Evolutionary conservation across 2,888 invertebrate species (phyloP).

Genomic region (Oscheius sp.): DNA sequence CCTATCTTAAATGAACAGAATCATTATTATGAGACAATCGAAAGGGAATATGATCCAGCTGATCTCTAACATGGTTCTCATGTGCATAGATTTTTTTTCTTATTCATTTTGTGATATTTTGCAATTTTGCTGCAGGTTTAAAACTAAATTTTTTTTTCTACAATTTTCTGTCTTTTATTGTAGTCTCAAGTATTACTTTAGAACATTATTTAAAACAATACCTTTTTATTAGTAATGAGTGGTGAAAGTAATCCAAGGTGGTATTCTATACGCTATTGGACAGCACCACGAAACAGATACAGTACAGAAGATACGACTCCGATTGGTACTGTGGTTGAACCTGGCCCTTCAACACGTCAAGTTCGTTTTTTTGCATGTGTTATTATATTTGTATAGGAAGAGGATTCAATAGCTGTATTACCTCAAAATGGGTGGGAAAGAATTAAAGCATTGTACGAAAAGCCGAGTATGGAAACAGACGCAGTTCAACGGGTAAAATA

Average conservation of each 20-base stretch:
- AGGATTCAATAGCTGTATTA: not conserved
- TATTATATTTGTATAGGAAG: not conserved
- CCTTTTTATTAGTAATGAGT: too few species aligned
- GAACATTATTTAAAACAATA: too few species aligned
- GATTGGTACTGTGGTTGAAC: not conserved
- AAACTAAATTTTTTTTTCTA: too few species aligned
- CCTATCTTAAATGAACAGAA: too few species aligned
- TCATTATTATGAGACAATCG: too few species aligned
- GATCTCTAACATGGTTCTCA: not conserved
- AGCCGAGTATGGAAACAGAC: conserved; percentile 51
- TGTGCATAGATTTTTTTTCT: too few species aligned
- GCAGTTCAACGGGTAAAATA: conserved; percentile 35
- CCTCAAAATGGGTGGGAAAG: conserved; percentile 49
- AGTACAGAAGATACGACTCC: not conserved
- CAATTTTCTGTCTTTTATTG: too few species aligned
- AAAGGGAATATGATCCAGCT: not conserved
- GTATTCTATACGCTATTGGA: conserved; percentile 15
- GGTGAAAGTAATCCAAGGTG: conserved; percentile 4
- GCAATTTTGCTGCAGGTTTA: too few species aligned
- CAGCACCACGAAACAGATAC: not conserved
- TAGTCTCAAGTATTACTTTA: not conserved
- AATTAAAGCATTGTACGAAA: conserved; percentile 43
- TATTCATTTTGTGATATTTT: too few species aligned
- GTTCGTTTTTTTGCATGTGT: not conserved
- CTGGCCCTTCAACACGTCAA: not conserved